Percentiles rank a stretch among this genome's conserved stretches.
Evolutionary conservation across 2,113 vertebrate species (phyloP).

Genomic region (Entomyzon cyanotis): DNA sequence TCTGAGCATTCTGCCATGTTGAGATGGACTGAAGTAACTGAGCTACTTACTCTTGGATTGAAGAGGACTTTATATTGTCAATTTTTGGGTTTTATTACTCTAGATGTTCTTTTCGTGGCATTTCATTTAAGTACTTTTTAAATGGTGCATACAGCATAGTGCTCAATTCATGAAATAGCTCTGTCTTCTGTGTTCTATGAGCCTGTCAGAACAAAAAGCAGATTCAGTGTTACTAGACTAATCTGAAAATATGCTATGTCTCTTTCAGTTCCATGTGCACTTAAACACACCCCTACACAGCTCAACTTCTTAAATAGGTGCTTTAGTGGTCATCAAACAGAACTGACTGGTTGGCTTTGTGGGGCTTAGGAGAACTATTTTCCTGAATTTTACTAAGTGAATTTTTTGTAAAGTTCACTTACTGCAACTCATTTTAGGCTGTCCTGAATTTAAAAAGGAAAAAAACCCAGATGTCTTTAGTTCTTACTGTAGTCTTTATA

Average conservation of each 20-base stretch:
- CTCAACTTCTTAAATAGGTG: neutral
- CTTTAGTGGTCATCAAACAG: neutral
- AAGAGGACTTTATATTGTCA: neutral
- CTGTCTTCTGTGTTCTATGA: neutral
- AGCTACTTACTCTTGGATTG: neutral
- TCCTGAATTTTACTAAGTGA: neutral
- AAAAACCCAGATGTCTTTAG: neutral
- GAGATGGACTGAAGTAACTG: neutral
- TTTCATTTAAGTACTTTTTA: neutral
- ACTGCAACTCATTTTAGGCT: neutral
- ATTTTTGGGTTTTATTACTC: neutral
- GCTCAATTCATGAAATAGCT: neutral
- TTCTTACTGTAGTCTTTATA: neutral
- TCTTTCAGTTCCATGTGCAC: neutral
- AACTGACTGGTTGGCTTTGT: neutral
- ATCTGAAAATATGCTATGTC: neutral
- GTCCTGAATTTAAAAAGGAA: neutral
- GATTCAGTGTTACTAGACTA: neutral
- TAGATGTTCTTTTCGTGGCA: neutral
- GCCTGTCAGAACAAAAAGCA: neutral
- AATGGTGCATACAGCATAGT: neutral
- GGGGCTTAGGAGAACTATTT: neutral
- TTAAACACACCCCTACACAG: neutral
- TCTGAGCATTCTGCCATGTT: neutral
- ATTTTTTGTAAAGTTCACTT: neutral